Conservation (phyloP, 2,113 vertebrate species). For the Tenebrosternarchus preto region DNA sequence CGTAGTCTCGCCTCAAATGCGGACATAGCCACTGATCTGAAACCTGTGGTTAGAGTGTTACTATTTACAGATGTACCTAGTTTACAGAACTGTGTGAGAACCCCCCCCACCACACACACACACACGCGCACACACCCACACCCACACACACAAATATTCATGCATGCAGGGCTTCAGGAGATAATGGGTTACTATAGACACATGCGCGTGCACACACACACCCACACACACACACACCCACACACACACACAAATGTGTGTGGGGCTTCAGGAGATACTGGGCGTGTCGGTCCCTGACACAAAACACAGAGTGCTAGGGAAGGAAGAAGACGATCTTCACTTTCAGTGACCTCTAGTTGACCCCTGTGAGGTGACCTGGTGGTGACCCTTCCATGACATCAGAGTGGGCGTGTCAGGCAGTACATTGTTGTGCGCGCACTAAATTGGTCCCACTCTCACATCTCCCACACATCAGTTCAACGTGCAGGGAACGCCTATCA, state of each 20-base stretch:
- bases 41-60: too few species aligned
- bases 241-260: constrained; percentile 58
- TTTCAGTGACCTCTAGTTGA: constrained; percentile 74
- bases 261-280: too few species aligned
- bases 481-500: neutral
- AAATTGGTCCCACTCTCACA: too few species aligned
- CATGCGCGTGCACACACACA: neutral
- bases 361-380: constrained; percentile 58
- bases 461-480: neutral
- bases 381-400: constrained; percentile 69
- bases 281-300: too few species aligned
- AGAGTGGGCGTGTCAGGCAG: constrained; percentile 15
- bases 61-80: too few species aligned
- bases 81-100: neutral
- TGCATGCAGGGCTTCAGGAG: too few species aligned
- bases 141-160: constrained; percentile 67
- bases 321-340: constrained; percentile 61
- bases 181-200: constrained; percentile 14
- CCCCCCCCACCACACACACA: neutral
- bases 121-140: constrained; percentile 61
- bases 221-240: constrained; percentile 69
- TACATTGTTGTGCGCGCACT: constrained; percentile 3
- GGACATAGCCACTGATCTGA: too few species aligned
- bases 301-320: constrained; percentile 69
- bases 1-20: too few species aligned